These are phyloP conservation scores for Dendrophyllia cribrosa DNA, from an alignment of 64 coral and sea anemone genomes.

Conservation along the genomic window DNA sequence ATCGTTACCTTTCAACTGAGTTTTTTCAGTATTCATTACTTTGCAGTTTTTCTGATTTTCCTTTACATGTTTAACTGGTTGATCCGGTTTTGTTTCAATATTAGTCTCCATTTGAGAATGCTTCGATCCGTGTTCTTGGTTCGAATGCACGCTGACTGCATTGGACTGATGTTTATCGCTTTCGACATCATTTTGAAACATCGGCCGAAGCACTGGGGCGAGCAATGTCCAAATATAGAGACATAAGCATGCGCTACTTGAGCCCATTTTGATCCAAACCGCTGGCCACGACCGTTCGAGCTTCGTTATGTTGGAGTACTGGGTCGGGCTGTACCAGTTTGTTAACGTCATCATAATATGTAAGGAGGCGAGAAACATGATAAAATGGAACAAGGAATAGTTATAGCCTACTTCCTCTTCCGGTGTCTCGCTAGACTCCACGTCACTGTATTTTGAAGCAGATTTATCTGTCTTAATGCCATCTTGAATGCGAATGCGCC, in stretches of 20 bases:
- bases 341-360: conserved; percentile 93
- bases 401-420: conserved; percentile 58
- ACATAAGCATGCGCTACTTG: conserved; percentile 80
- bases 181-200: conserved; percentile 44
- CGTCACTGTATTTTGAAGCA: not conserved
- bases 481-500: conserved; percentile 28
- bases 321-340: conserved; percentile 87
- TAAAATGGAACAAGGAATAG: conserved; percentile 92
- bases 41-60: not conserved
- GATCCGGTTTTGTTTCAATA: not conserved
- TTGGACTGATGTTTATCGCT: not conserved
- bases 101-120: conserved; percentile 23
- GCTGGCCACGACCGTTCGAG: conserved; percentile 87
- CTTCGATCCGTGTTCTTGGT: conserved; percentile 19
- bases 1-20: not conserved
- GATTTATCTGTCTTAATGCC: not conserved
- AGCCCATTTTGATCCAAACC: conserved; percentile 91
- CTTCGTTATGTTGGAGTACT: conserved; percentile 1
- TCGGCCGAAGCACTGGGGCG: conserved; percentile 53
- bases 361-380: conserved; percentile 80
- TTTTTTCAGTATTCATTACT: not conserved
- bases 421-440: not conserved
- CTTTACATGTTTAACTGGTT: not conserved
- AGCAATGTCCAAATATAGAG: conserved; percentile 80
- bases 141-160: not conserved